Percentiles rank a stretch among this genome's conserved stretches.
phyloP scores from a whole-genome alignment of 2,888 invertebrate genomes.

The Itoplectis maculator region DNA sequence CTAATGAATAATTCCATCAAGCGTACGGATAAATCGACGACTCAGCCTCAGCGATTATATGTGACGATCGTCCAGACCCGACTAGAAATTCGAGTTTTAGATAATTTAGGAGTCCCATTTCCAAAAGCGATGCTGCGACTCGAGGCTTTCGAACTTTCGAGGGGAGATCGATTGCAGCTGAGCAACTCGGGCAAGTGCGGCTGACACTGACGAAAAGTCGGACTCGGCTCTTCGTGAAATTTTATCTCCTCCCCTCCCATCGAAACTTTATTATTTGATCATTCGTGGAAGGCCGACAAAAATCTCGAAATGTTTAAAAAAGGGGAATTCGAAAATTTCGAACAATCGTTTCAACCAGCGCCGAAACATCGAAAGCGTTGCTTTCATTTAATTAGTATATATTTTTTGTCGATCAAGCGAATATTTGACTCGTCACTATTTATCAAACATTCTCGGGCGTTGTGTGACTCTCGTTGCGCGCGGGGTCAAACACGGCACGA shows the following conservation, averaged over 20 bases:
- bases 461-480: neutral
- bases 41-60: neutral
- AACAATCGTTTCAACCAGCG: neutral
- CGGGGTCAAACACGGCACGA: neutral
- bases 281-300: neutral
- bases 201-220: neutral
- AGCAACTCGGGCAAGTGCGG: neutral
- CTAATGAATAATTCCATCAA: no score
- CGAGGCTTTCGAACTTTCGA: neutral
- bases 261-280: neutral
- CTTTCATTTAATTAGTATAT: neutral
- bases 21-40: no score
- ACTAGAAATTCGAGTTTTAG: neutral
- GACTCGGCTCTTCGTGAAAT: neutral
- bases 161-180: neutral
- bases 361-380: neutral
- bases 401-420: conserved; percentile 2
- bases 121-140: neutral
- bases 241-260: neutral
- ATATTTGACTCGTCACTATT: conserved; percentile 1
- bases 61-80: neutral
- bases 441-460: neutral
- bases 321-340: neutral
- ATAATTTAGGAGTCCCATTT: neutral
- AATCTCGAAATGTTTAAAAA: neutral